A percentile compares a stretch with the other conserved stretches of the same genome.
Evolutionary conservation across 1,140 invertebrate species (phyloP).

Genomic region (Drosophila leontia): DNA sequence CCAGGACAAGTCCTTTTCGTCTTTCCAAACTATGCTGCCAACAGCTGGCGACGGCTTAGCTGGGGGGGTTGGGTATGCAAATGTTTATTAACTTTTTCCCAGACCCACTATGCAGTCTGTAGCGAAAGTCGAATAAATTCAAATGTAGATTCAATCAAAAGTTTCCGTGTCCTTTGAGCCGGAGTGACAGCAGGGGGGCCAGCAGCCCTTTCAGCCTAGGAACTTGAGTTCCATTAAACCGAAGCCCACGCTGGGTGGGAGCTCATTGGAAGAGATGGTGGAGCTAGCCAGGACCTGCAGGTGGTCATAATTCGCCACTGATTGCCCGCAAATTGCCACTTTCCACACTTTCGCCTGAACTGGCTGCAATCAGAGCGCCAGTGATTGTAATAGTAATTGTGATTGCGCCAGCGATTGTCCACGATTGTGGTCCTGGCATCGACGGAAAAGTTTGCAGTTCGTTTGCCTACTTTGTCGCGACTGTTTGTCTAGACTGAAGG

Average conservation of each 20-base stretch:
- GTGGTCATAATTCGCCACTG: conserved; percentile 29
- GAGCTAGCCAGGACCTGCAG: conserved; percentile 4
- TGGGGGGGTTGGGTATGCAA: conserved; percentile 14
- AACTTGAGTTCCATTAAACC: background rate
- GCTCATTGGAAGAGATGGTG: background rate
- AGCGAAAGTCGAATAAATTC: conserved; percentile 50
- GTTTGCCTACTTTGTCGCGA: conserved; percentile 17
- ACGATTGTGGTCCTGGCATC: conserved; percentile 7
- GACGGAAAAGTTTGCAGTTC: conserved; percentile 20
- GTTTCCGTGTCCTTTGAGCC: conserved; percentile 23
- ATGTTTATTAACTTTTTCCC: conserved; percentile 47
- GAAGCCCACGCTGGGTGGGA: background rate
- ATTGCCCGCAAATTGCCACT: conserved; percentile 36
- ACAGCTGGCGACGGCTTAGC: conserved; percentile 16
- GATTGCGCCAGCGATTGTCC: conserved; percentile 4
- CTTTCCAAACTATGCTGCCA: conserved; percentile 5
- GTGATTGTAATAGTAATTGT: conserved; percentile 33
- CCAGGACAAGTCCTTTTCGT: background rate
- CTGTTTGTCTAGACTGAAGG: conserved; percentile 29
- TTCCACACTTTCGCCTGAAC: background rate
- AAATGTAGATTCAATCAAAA: conserved; percentile 68
- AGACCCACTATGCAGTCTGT: background rate
- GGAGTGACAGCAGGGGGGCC: background rate
- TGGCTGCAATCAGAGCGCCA: conserved; percentile 33
- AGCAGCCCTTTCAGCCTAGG: background rate